Evolutionary conservation across 2,797 vertebrate species (phyloP), one percentile per base, ranked within the genome.

Genomic region (Enteromius afrohamiltoni): DNA sequence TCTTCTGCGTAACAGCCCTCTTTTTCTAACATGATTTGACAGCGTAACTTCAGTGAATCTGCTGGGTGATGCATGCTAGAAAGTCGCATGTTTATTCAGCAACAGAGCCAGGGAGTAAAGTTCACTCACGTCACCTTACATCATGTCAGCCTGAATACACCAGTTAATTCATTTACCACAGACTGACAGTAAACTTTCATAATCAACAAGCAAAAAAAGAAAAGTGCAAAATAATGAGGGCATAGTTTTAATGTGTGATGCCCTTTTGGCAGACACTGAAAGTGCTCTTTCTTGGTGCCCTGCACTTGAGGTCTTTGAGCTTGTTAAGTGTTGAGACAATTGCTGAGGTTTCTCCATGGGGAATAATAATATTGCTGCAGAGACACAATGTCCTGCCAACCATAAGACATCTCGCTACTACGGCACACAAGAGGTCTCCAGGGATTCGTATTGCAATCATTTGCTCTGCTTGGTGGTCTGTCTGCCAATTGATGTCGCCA

Each of bases 11-110:
- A 80, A 80, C 71, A 85, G 42, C 70, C 26, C 73, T 42, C 51
- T 62, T 19, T 73, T 84, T 79, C 47, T 83, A 87, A 89, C 68
- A 23, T 51, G 55, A 85, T 83, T 75, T 87, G 88, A 87, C 88
- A 87, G 86, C 21, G 4, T 60, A 79, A 79, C 77, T 87, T 85
- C 85, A 83, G 79, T 76, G 78, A 68, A 60, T 89, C 83, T 77
- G 55, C 68, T 77, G 62, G 88, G 55, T 81, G 86, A 75, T 62
- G 77, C 64, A 67, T 77, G 60, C 84, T 79, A 83, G 82, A 84
- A 83, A 76, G 47, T 77, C 3, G 6, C 65, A 81, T 86, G 83
- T 86, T 86, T 83, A 87, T 85, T 60, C 83, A 77, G 83, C 86
- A 80, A 68, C 77, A 85, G 83, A 81, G 60, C 16, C 42, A 73